Base-by-base conservation (phyloP, 2,888 invertebrate genomes). In the Scaptomyza caliginosa region DNA sequence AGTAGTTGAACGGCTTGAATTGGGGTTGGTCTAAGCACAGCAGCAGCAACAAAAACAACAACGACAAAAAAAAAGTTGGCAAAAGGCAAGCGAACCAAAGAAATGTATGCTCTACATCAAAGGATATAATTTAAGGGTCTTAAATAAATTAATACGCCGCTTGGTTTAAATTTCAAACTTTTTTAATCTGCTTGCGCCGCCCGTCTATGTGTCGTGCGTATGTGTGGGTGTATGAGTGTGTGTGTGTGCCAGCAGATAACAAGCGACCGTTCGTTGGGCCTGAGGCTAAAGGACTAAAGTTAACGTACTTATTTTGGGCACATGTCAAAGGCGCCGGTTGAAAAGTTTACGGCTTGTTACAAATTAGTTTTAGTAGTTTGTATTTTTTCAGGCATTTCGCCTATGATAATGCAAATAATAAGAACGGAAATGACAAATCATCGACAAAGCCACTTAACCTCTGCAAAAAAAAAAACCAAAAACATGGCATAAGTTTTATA, bases 71-170 rank as follows among this genome's bases (percentile, higher is more conserved):
- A 48, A 28, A 67, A 46, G 71, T 45, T 63, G 68, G 54, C n/a
- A 43, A 54, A 59, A 42, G 49, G 58, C 49, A 42, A 49, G 57
- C 70, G 55, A 21, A 45, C 75, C 64, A 68, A 79, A 68, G 80
- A 67, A 79, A 64, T 84, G 65, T 83, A 71, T 81, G 80, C 77
- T 68, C 60, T 72, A 86, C 81, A 81, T 81, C 81, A 81, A 81
- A 81, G 81, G 86, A 81, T 86, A 84, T 86, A 82, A 87, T 87
- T 87, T 78, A 83, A 74, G 86, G 88, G 87, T 79, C 83, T 83
- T 83, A 83, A 85, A 83, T 87, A 87, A 83, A 83, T 83, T 85
- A 83, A 82, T 87, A 76, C 79, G 74, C 49, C 60, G 79, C 63
- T 59, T 40, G 75, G 70, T 57, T 82, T 85, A 81, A 82, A 78